Base-by-base conservation (phyloP, 1,140 invertebrate genomes). In the Probaryconus sp. region DNA sequence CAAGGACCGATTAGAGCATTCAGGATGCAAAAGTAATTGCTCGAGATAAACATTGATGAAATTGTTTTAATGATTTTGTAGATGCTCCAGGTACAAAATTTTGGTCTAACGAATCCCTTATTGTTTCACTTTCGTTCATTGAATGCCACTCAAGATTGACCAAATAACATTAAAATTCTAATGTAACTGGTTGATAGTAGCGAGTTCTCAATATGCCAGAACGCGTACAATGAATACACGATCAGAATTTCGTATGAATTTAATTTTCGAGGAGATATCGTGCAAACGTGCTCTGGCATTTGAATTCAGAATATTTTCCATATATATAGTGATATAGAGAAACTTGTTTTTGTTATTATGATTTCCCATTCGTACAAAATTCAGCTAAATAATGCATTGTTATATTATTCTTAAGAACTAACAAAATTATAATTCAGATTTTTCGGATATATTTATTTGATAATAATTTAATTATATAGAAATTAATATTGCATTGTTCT, bases 231-330 rank as follows among this genome's bases (percentile, higher is more conserved):
- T 81, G 81, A 85, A 84, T 84, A 81, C 79, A 45, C 73, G 77
- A 84, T 83, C 76, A 77, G 70, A 73, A 68, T 63, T 69, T 79
- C 76, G 78, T 77, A 76, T 84, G 79, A 83, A 84, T 86, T 85
- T 86, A 81, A 85, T 86, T 85, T 84, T 79, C 77, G 47, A 30
- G 56, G 68, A 85, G 80, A 83, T 84, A 84, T 85, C 68, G 78
- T 47, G 45, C 28, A 68, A 75, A 83, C 82, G 81, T 85, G 81
- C 75, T 42, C 31, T 31, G 40, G 55, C 72, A 69, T 70, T 45
- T 61, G 60, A 81, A 81, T 79, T 69, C 43, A 56, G 60, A 72
- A 61, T 63, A 63, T 63, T 37, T 63, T 17, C 45, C 31, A 31
- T 47, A 50, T 50, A 40, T 43, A 51, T 24, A 53, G 33, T 21